Evolutionary conservation across 1,140 invertebrate species (phyloP), one percentile per base, ranked within the genome.

Genomic region (Eriosoma lanigerum): DNA sequence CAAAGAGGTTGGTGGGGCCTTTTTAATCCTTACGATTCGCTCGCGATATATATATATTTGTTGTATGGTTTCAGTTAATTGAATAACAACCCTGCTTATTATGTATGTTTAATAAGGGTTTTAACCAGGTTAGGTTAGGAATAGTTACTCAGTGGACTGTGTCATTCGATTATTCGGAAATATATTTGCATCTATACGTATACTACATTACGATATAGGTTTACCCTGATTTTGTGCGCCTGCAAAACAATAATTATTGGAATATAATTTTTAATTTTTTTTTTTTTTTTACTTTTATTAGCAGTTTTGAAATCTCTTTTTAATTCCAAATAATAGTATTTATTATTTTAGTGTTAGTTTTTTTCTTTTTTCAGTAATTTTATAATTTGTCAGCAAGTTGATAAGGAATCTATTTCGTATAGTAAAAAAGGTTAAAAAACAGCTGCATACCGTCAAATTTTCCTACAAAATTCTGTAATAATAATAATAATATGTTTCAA

Each of bases 31-130:
- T 66, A 44, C 64, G 38, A 66, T 21, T 21, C 19, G 38, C 29
- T 38, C 32, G n/a, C 64, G 9, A 38, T 15, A 3, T 54, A 54
- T 54, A n/a, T n/a, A n/a, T n/a, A n/a, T n/a, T n/a, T n/a, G n/a
- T n/a, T n/a, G n/a, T n/a, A 46, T 8, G 64, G 64, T 66, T 66
- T 66, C 64, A 15, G 64, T 66, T 66, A 66, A 66, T 66, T 66
- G 32, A 66, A 66, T 66, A 66, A 44, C 38, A 21, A 10, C 32
- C 19, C 19, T 46, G 15, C 17, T 29, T 32, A 32, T 62, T 32
- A 29, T n/a, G 32, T 66, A 38, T 15, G 60, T 15, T 12, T 38
- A 38, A 38, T 38, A 3, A 8, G 8, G 3, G 32, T 8, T 38
- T 38, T 38, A n/a, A n/a, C n/a, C n/a, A n/a, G n/a, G n/a, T n/a